Evolutionary conservation across 2,113 vertebrate genomes (phyloP), one percentile per base, ranked within the genome.

Genomic region (Gorsachius goisagi): DNA sequence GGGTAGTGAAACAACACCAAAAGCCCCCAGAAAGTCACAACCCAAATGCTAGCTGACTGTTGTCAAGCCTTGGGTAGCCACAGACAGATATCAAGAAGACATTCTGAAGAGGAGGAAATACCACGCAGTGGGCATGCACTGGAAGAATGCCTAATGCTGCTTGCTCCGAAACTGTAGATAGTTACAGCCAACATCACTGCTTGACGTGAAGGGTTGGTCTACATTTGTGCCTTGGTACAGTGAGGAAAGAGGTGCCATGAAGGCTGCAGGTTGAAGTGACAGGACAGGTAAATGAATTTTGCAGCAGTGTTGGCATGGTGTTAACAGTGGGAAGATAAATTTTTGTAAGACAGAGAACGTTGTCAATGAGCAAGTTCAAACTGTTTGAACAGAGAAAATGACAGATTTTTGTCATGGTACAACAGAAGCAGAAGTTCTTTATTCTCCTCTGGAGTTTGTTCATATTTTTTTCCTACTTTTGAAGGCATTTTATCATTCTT

Each of bases 131-230:
- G 9, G 6, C 2, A 1, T 11, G 27, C 22, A 4, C 37, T 78
- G 44, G 63, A 59, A 77, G 32, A 52, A 71, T 0, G 0, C 0
- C 0, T 59, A 52, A 53, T 15, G 24, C 27, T 89, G 33, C 53
- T 56, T 37, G n/a, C 56, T 53, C 24, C 1, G 0, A 47, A 92
- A 67, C 15, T 62, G 45, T 3, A 8, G 32, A 2, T 33, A 41
- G 7, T 33, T 63, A 39, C 18, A 55, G 64, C 23, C 10, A 69
- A 5, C 30, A 47, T 35, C 39, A 19, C 28, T 50, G 67, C 62
- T 45, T 33, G 81, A 33, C 59, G 33, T 22, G 62, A 76, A 41
- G 71, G 62, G 11, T 39, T 83, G 30, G 13, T 45, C 72, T 81
- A 39, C 33, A 3, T 41, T 60, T 84, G 13, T 71, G n/a, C 69